phyloP scores from a whole-genome alignment of 2,113 vertebrate species.

The Rhodinocichla rosea region DNA sequence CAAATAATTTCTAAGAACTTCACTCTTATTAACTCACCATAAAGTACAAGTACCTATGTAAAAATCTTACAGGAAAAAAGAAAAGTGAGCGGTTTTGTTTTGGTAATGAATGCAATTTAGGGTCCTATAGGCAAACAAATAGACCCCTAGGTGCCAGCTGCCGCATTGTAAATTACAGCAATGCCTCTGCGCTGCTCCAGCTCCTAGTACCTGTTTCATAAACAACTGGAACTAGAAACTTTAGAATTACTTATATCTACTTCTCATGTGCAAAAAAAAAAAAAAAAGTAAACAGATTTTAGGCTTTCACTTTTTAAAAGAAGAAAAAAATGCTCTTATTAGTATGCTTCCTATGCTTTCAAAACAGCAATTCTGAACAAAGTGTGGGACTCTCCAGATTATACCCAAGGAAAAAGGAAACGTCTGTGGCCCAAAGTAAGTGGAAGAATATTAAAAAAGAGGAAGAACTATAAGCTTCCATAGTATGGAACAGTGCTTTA shows the following conservation, averaged over 20 bases:
- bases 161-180: neutral
- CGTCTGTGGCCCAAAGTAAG: neutral
- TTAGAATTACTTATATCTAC: neutral
- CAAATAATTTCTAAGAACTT: neutral
- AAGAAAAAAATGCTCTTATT: neutral
- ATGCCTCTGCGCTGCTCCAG: neutral
- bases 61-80: neutral
- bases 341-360: neutral
- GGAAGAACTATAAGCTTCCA: neutral
- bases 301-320: neutral
- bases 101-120: neutral
- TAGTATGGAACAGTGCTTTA: neutral
- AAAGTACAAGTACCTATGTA: neutral
- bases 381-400: neutral
- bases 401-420: neutral
- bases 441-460: neutral
- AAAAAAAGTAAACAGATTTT: neutral
- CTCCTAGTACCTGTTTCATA: neutral
- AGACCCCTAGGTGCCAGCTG: fast-evolving
- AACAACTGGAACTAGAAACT: neutral
- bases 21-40: neutral
- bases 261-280: neutral
- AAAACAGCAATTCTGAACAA: neutral
- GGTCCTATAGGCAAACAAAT: neutral
- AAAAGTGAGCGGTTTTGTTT: neutral